Evolutionary conservation across 2,113 vertebrate species (phyloP).

Genomic region (Gallinago paraguaiae): DNA sequence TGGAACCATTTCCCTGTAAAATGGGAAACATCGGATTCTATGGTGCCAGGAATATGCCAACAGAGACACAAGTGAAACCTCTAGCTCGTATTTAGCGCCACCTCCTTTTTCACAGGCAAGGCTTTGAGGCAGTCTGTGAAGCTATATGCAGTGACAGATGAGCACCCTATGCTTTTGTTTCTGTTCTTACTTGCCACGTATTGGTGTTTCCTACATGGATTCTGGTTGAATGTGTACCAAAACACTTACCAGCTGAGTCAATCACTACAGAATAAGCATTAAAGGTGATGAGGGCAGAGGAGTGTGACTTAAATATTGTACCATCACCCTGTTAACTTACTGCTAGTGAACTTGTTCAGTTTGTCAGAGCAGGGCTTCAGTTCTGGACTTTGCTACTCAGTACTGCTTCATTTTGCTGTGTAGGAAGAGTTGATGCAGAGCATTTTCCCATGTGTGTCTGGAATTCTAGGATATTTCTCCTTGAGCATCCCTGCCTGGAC

Average conservation of each 20-base stretch:
- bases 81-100: neutral
- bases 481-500: neutral
- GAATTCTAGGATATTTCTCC: neutral
- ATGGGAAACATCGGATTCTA: neutral
- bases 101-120: neutral
- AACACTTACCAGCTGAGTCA: neutral
- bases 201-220: neutral
- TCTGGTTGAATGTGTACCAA: neutral
- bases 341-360: neutral
- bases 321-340: neutral
- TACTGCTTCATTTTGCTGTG: neutral
- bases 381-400: neutral
- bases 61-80: neutral
- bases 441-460: rapidly evolving
- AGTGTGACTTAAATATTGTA: rapidly evolving
- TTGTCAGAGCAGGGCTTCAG: neutral
- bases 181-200: neutral
- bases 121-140: neutral
- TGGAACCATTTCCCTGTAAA: neutral
- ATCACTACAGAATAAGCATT: neutral
- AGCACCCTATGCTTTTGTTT: neutral
- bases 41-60: neutral
- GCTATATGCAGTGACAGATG: rapidly evolving
- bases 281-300: neutral
- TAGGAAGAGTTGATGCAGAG: neutral